Conservation (phyloP, 2,888 invertebrate genomes). For the Noctua janthina region DNA sequence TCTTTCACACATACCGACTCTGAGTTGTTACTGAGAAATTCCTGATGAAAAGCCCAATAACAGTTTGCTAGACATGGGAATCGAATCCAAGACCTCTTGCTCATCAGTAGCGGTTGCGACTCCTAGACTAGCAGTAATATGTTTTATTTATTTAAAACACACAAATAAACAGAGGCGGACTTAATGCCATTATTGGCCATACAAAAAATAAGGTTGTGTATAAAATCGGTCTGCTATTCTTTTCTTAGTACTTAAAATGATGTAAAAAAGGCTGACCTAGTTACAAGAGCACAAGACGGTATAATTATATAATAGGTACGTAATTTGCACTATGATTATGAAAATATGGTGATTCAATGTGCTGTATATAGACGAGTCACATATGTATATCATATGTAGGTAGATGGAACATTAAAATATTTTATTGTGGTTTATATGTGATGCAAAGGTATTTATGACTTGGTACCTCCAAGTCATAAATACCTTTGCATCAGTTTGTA, state of each 20-base stretch:
- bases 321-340: not conserved
- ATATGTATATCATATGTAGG: too few species aligned
- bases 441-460: not conserved
- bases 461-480: too few species aligned
- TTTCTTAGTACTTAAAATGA: not conserved
- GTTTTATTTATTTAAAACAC: not conserved
- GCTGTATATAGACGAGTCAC: too few species aligned
- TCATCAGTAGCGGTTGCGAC: not conserved
- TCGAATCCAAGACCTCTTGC: not conserved
- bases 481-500: too few species aligned
- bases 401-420: not conserved
- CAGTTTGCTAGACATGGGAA: not conserved
- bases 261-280: not conserved
- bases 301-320: not conserved
- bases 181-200: rapidly evolving
- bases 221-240: not conserved
- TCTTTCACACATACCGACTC: not conserved
- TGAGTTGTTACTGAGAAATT: not conserved
- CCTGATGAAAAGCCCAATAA: not conserved
- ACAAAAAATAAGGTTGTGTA: not conserved
- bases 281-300: not conserved
- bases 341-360: not conserved
- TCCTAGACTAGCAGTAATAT: not conserved
- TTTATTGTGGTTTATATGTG: conserved; percentile 2
- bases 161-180: not conserved